Percentiles rank a stretch among this genome's conserved stretches.
phyloP scores from a whole-genome alignment of 2,113 vertebrate species.

The Oncorhynchus masou region DNA sequence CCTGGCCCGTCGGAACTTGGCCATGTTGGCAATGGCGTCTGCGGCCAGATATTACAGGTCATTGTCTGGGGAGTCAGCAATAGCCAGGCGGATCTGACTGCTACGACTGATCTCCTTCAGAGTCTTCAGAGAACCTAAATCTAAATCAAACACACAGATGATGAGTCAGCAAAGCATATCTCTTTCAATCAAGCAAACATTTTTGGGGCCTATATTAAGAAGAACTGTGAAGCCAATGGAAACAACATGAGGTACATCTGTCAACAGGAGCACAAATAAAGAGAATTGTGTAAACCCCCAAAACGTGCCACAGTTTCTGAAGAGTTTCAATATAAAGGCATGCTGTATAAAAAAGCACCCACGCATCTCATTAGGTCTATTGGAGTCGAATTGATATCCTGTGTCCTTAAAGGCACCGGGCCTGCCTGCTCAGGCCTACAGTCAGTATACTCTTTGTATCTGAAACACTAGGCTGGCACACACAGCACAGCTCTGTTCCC shows the following conservation, averaged over 20 bases:
- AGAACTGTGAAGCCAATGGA: background rate
- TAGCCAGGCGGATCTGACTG: constrained; percentile 80
- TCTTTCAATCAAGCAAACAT: background rate
- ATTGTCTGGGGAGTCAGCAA: constrained; percentile 82
- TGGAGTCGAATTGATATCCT: constrained; percentile 43
- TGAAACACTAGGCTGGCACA: constrained; percentile 45
- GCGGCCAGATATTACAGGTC: constrained; percentile 87
- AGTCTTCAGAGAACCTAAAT: constrained; percentile 91
- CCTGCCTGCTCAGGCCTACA: too few relatives aligned
- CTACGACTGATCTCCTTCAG: constrained; percentile 89
- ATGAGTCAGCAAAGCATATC: background rate
- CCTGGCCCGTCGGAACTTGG: constrained; percentile 80
- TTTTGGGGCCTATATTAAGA: background rate
- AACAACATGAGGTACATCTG: constrained; percentile 31
- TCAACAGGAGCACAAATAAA: background rate
- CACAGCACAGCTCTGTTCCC: constrained; percentile 24
- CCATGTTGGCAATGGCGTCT: constrained; percentile 90
- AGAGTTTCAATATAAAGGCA: constrained; percentile 27
- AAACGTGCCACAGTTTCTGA: constrained; percentile 16
- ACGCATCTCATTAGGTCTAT: constrained; percentile 34
- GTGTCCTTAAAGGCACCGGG: constrained; percentile 26
- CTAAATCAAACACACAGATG: constrained; percentile 58
- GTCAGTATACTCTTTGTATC: background rate
- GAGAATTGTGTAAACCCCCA: constrained; percentile 1
- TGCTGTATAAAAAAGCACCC: constrained; percentile 24